phyloP scores from a whole-genome alignment of 2,888 invertebrate genomes.

The Diloba caeruleocephala region DNA sequence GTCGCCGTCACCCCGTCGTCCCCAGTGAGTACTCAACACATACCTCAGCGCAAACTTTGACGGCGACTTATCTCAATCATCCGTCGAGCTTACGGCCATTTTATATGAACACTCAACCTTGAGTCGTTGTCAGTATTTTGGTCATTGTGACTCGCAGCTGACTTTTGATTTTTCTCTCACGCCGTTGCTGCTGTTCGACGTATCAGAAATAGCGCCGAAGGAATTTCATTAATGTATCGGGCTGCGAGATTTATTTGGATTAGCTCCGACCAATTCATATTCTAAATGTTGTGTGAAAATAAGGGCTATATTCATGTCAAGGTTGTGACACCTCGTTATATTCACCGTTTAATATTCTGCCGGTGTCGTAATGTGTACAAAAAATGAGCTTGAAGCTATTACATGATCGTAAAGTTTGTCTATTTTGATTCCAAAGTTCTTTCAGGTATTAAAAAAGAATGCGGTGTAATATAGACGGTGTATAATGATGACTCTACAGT shows the following conservation, averaged over 20 bases:
- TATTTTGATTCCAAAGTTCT: conserved; percentile 48
- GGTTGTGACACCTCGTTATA: conserved; percentile 74
- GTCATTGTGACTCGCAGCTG: conserved; percentile 77
- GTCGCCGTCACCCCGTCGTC: conserved; percentile 32
- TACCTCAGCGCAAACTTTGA: conserved; percentile 62
- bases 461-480: conserved; percentile 32
- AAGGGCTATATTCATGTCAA: conserved; percentile 77
- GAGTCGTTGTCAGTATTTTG: conserved; percentile 81
- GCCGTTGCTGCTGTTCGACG: conserved; percentile 45
- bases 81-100: conserved; percentile 80
- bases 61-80: conserved; percentile 72
- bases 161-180: conserved; percentile 61
- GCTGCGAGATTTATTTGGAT: conserved; percentile 64
- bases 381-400: conserved; percentile 45
- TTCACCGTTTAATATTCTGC: conserved; percentile 51
- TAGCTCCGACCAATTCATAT: conserved; percentile 68
- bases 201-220: conserved; percentile 59
- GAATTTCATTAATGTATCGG: conserved; percentile 67
- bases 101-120: conserved; percentile 82
- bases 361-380: conserved; percentile 41
- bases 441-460: conserved; percentile 50
- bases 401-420: conserved; percentile 48
- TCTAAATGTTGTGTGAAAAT: conserved; percentile 67
- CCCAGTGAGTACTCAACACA: conserved; percentile 67
- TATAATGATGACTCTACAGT: conserved; percentile 8